Evolutionary conservation across 1,140 invertebrate genomes (phyloP).

Genomic region (Aleiodes sp.): DNA sequence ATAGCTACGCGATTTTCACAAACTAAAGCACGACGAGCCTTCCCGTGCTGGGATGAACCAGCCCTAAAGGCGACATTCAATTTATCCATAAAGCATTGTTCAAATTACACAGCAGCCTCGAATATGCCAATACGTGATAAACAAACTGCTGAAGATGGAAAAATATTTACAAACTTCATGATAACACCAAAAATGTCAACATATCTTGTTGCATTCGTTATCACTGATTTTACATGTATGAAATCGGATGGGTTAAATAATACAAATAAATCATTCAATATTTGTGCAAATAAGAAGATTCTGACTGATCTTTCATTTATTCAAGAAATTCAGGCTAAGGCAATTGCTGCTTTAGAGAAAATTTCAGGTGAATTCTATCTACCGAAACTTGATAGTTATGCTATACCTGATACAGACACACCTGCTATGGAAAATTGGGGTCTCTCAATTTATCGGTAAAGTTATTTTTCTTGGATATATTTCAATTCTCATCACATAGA

Average conservation of each 20-base stretch:
- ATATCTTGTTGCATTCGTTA: constrained; percentile 77
- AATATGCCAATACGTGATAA: constrained; percentile 62
- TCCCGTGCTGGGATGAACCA: constrained; percentile 79
- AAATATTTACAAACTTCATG: constrained; percentile 37
- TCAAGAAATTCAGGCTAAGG: constrained; percentile 42
- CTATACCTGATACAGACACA: constrained; percentile 80
- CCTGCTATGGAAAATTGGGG: constrained; percentile 91
- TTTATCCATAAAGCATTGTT: constrained; percentile 63
- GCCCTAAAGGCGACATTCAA: constrained; percentile 67
- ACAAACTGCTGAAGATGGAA: constrained; percentile 31
- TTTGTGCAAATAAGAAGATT: constrained; percentile 68
- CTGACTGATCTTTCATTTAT: constrained; percentile 65
- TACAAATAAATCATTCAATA: constrained; percentile 28
- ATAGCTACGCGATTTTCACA: constrained; percentile 73
- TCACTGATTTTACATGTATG: constrained; percentile 71
- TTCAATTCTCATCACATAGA: no score
- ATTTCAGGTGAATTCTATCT: constrained; percentile 42
- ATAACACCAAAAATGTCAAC: constrained; percentile 71
- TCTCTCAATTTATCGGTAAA: constrained; percentile 65
- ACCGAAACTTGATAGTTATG: constrained; percentile 71
- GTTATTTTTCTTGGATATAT: no score
- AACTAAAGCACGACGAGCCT: constrained; percentile 71
- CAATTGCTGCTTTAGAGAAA: constrained; percentile 40
- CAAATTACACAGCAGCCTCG: constrained; percentile 57
- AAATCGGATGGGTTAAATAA: constrained; percentile 37